Percentiles rank a stretch among this genome's conserved stretches.
These are phyloP conservation scores for Palythoa caribaeorum DNA, from an alignment of 92 coral and sea anemone species.

Conservation along the genomic window DNA sequence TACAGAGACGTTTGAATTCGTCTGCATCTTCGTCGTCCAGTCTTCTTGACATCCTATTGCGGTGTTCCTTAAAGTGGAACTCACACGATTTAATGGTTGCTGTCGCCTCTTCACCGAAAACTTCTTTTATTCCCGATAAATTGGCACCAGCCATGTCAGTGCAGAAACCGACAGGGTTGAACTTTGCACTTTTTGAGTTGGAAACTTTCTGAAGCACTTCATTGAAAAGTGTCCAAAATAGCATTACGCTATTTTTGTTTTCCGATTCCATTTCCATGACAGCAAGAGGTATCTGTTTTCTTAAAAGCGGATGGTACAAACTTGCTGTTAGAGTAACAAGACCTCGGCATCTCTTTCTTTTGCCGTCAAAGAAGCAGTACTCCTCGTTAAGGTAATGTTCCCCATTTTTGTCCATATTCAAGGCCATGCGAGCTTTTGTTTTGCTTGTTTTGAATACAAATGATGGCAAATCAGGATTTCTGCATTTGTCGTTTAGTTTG, in stretches of 20 bases:
- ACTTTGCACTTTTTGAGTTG: slow-evolving; percentile 11
- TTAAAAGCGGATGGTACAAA: slow-evolving; percentile 41
- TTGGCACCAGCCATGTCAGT: slow-evolving; percentile 40
- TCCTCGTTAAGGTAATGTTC: slow-evolving; percentile 8
- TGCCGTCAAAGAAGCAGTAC: slow-evolving; percentile 34
- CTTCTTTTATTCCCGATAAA: neutral
- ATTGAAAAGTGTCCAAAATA: slow-evolving; percentile 9
- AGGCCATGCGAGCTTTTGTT: slow-evolving; percentile 44
- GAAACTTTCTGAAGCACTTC: slow-evolving; percentile 11
- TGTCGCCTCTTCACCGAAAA: slow-evolving; percentile 41
- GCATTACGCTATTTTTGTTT: slow-evolving; percentile 7
- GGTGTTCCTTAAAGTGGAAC: slow-evolving; percentile 33
- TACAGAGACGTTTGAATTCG: slow-evolving; percentile 55
- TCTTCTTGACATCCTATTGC: slow-evolving; percentile 33
- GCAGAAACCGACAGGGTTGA: slow-evolving; percentile 32
- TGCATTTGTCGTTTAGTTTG: slow-evolving; percentile 32
- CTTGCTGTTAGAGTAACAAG: slow-evolving; percentile 37
- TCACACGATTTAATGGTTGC: slow-evolving; percentile 34
- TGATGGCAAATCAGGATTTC: slow-evolving; percentile 57
- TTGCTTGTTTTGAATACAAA: slow-evolving; percentile 52
- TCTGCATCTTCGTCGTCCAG: slow-evolving; percentile 3
- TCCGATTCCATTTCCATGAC: slow-evolving; percentile 6
- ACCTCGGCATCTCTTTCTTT: slow-evolving; percentile 13
- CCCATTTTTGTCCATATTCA: slow-evolving; percentile 46
- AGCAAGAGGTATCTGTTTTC: slow-evolving; percentile 35